phyloP scores from a whole-genome alignment of 2,888 invertebrate species.

The Amphipyra berbera region DNA sequence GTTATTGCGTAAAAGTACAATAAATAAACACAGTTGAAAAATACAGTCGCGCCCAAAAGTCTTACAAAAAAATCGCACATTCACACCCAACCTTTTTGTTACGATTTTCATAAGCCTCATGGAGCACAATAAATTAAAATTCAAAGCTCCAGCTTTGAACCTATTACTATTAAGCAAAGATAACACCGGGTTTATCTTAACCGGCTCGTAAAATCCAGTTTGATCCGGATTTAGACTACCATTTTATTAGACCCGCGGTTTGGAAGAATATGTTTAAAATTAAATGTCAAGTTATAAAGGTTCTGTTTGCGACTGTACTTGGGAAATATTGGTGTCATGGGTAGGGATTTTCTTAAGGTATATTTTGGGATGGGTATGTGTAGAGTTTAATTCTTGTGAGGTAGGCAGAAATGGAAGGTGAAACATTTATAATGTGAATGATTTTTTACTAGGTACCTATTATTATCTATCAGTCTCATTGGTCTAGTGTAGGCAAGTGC shows the following conservation, averaged over 20 bases:
- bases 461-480: too few species aligned
- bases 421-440: too few species aligned
- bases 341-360: slow-evolving; percentile 12
- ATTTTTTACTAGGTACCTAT: too few species aligned
- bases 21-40: background rate
- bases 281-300: slow-evolving; percentile 7
- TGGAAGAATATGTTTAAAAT: background rate
- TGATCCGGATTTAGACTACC: slow-evolving; percentile 42
- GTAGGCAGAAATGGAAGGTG: background rate
- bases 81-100: background rate
- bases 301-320: slow-evolving; percentile 10
- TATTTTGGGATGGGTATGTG: background rate
- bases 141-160: slow-evolving; percentile 47
- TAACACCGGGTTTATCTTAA: slow-evolving; percentile 44
- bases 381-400: background rate
- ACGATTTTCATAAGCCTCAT: slow-evolving; percentile 22
- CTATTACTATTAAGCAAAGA: slow-evolving; percentile 59
- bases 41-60: background rate
- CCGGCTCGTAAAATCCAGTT: slow-evolving; percentile 50
- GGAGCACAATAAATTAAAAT: slow-evolving; percentile 58
- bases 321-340: slow-evolving; percentile 25
- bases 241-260: slow-evolving; percentile 2
- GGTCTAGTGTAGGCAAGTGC: too few species aligned
- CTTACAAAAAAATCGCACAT: background rate
- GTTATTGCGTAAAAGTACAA: too few species aligned